phyloP scores from a whole-genome alignment of 2,888 invertebrate species.

The Amphipoea lucens region DNA sequence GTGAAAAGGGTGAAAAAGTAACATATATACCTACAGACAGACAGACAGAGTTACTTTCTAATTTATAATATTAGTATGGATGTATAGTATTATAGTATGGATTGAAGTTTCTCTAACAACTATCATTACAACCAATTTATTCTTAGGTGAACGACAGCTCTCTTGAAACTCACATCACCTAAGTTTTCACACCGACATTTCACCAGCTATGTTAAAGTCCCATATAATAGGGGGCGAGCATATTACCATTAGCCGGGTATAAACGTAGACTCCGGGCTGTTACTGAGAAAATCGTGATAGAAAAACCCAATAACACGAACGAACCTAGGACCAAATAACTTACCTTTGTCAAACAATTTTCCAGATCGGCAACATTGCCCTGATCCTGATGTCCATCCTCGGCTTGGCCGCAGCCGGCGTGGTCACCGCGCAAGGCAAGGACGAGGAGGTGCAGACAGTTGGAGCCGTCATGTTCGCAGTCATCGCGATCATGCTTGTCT shows the following conservation, averaged over 20 bases:
- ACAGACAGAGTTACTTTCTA: too few relatives aligned
- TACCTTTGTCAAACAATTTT: constrained; percentile 19
- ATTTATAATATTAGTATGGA: too few relatives aligned
- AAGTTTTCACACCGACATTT: background rate
- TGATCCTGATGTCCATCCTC: constrained; percentile 41
- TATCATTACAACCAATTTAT: background rate
- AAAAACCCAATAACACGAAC: too few relatives aligned
- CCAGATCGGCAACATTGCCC: constrained; percentile 57
- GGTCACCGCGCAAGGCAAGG: constrained; percentile 4
- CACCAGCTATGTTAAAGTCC: background rate
- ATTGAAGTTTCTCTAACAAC: background rate
- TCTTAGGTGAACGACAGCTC: background rate
- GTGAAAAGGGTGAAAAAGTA: too few relatives aligned
- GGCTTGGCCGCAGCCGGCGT: constrained; percentile 34
- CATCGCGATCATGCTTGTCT: constrained; percentile 26
- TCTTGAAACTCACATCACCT: background rate
- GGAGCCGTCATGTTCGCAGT: constrained; percentile 10
- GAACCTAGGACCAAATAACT: background rate
- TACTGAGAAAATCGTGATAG: background rate
- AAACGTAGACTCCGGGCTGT: too few relatives aligned
- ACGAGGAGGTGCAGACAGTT: rapidly evolving
- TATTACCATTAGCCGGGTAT: background rate
- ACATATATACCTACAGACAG: too few relatives aligned
- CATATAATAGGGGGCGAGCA: too few relatives aligned
- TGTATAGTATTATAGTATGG: too few relatives aligned